These are phyloP conservation scores for Nomada fabriciana DNA, from an alignment of 2,888 invertebrate genomes.

Conservation along the genomic window DNA sequence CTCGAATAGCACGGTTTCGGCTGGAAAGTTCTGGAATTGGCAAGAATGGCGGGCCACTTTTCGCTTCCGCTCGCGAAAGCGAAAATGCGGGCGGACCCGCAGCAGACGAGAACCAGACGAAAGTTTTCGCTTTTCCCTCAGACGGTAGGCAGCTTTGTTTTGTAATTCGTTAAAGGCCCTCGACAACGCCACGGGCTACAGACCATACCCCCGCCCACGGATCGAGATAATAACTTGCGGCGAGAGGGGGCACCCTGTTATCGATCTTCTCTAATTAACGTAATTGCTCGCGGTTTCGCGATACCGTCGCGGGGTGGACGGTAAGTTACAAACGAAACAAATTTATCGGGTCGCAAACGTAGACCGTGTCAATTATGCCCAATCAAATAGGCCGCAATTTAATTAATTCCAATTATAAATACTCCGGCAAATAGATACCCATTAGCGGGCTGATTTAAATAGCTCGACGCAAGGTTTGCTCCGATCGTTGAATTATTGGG, in stretches of 20 bases:
- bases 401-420: conserved; percentile 34
- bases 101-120: conserved; percentile 13
- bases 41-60: conserved; percentile 48
- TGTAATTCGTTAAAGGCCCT: conserved; percentile 59
- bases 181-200: conserved; percentile 22
- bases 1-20: conserved; percentile 32
- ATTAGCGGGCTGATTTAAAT: conserved; percentile 21
- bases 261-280: conserved; percentile 46
- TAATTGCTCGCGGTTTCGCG: conserved; percentile 43
- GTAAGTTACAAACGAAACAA: conserved; percentile 25
- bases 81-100: conserved; percentile 37
- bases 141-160: conserved; percentile 45
- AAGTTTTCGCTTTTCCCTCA: conserved; percentile 42
- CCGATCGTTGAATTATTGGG: background rate
- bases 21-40: conserved; percentile 36
- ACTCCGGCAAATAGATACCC: conserved; percentile 18
- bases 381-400: conserved; percentile 21
- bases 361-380: conserved; percentile 30
- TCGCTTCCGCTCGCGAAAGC: conserved; percentile 36
- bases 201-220: background rate
- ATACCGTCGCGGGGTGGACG: background rate
- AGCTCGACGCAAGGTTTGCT: background rate
- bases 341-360: conserved; percentile 27
- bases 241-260: background rate
- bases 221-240: conserved; percentile 36